Evolutionary conservation across 1,140 invertebrate species (phyloP), one percentile per base, ranked within the genome.

Genomic region (Dreissena rostriformis): DNA sequence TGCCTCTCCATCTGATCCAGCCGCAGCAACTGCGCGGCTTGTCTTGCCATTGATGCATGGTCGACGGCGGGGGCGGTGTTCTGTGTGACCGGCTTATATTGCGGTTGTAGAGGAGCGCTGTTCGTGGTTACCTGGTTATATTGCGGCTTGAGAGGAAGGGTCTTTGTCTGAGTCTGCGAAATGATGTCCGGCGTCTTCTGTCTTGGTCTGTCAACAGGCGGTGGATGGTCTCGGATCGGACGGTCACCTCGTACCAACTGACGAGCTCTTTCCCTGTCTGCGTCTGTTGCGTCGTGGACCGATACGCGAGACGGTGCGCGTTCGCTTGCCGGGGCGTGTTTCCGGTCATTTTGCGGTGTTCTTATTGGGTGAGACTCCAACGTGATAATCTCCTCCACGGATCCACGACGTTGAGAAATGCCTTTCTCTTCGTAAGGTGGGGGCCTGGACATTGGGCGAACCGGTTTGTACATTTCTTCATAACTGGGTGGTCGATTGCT

Each of bases 1-100:
- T 70, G 82, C 15, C 77, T 53, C 6, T 51, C 77, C 28, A 75
- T 82, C 24, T 84, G 86, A 57, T 87, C 82, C 19, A 85, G 63
- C 71, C 86, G 61, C 0, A 87, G 78, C 10, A 87, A 51, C 28
- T 87, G 66, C 8, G 86, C 86, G 2, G 86, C 86, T 78, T 87
- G 86, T 63, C 66, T 77, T 2, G 86, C 86, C 86, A 87, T 85
- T 26, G 71, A 29, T n/a, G 82, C 72, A 14, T 71, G 71, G 11
- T 84, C 76, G 28, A 72, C 66, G 57, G 68, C 66, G 8, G 82
- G 66, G 19, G 70, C 39, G 15, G 61, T 74, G 24, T 86, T 76
- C 49, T 74, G 49, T 39, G 61, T 82, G 8, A 72, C 65, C 24
- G 77, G 72, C 24, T 77, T 82, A 24, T 83, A 86, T 53, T 68